Conservation (phyloP, 1,140 invertebrate genomes). For the Drosophila murphyi region DNA sequence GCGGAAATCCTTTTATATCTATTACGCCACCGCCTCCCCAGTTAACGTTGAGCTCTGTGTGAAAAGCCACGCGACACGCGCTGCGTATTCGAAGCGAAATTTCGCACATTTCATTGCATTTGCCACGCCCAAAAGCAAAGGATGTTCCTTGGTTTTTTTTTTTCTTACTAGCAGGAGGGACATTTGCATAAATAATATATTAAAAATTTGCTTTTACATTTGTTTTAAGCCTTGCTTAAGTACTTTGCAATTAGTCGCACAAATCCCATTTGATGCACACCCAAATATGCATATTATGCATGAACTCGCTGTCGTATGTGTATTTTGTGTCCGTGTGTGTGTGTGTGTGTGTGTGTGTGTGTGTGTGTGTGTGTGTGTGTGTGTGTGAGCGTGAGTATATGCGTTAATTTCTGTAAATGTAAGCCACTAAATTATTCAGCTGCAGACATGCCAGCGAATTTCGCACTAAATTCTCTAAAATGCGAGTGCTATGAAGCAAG, state of each 20-base stretch:
- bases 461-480: conserved; percentile 39
- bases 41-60: conserved; percentile 43
- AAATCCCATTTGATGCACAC: conserved; percentile 76
- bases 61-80: conserved; percentile 52
- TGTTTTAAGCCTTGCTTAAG: conserved; percentile 82
- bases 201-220: conserved; percentile 76
- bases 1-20: conserved; percentile 63
- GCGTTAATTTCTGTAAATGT: conserved; percentile 81
- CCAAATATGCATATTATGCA: conserved; percentile 42
- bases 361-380: conserved; percentile 40
- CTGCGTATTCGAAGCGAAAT: conserved; percentile 9
- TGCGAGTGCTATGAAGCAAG: conserved; percentile 1
- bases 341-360: conserved; percentile 46
- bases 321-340: conserved; percentile 12
- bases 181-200: conserved; percentile 79
- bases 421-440: conserved; percentile 77
- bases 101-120: conserved; percentile 46
- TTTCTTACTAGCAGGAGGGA: conserved; percentile 14
- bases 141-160: conserved; percentile 4
- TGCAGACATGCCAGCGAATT: conserved; percentile 71
- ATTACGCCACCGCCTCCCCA: conserved; percentile 42
- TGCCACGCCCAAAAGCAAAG: background rate
- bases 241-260: conserved; percentile 83
- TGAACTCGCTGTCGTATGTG: conserved; percentile 1
- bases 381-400: conserved; percentile 35